Percentiles rank a stretch among this genome's conserved stretches.
Evolutionary conservation across 1,140 invertebrate species (phyloP).

Genomic region (Drosophila oshimai): DNA sequence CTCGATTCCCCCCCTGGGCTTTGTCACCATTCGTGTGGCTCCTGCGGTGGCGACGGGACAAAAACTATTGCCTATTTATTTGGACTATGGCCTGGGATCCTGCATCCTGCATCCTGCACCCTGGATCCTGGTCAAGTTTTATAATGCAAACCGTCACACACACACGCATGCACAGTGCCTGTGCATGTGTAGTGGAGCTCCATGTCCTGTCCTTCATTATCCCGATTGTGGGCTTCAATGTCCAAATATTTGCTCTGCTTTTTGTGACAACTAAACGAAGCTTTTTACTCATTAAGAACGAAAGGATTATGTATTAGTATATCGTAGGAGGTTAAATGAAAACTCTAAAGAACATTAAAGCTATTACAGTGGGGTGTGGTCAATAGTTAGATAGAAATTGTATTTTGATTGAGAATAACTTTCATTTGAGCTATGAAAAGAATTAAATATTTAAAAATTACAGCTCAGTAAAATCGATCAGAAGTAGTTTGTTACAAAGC

Average conservation of each 20-base stretch:
- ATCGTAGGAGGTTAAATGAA: too few relatives aligned
- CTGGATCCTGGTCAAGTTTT: constrained; percentile 15
- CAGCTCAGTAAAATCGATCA: too few relatives aligned
- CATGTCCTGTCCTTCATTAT: constrained; percentile 31
- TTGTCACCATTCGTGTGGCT: constrained; percentile 28
- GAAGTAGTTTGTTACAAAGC: too few relatives aligned
- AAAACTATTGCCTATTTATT: constrained; percentile 46
- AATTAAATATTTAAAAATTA: too few relatives aligned
- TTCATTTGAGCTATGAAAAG: too few relatives aligned
- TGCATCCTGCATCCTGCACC: too few relatives aligned
- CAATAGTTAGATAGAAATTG: too few relatives aligned
- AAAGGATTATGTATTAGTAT: too few relatives aligned
- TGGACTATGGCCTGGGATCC: neutral
- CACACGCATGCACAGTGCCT: neutral
- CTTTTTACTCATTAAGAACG: neutral
- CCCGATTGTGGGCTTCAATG: constrained; percentile 28
- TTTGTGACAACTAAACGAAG: neutral
- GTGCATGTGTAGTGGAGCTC: neutral
- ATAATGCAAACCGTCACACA: neutral
- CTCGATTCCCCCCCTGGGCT: neutral
- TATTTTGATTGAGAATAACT: too few relatives aligned
- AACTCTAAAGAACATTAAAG: too few relatives aligned
- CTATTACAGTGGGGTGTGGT: too few relatives aligned
- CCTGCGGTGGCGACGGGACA: constrained; percentile 10
- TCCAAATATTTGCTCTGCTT: constrained; percentile 10